These are phyloP conservation scores for Liposcelis brunnea DNA, from an alignment of 2,888 invertebrate genomes.

Conservation along the genomic window DNA sequence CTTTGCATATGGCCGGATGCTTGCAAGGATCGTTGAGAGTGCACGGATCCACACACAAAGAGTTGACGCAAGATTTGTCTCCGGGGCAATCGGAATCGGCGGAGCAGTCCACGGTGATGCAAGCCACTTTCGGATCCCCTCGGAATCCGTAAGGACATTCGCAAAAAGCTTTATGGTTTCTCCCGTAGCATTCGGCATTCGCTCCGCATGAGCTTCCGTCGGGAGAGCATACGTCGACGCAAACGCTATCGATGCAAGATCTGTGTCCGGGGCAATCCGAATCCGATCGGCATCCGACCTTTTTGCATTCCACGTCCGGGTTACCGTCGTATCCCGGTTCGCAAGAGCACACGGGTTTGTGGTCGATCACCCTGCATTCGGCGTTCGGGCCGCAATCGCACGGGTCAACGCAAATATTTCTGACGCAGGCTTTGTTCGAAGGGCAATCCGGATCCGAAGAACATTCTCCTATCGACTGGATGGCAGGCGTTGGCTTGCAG, in stretches of 20 bases:
- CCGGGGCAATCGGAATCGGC: slow-evolving; percentile 64
- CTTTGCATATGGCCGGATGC: slow-evolving; percentile 55
- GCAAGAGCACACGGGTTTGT: slow-evolving; percentile 78
- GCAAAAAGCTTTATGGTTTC: slow-evolving; percentile 65
- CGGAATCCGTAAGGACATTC: slow-evolving; percentile 64
- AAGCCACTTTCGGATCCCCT: slow-evolving; percentile 64
- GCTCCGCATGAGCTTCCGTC: slow-evolving; percentile 55
- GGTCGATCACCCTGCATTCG: slow-evolving; percentile 65
- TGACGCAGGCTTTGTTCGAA: slow-evolving; percentile 58
- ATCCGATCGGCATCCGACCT: slow-evolving; percentile 50
- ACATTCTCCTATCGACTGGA: slow-evolving; percentile 47
- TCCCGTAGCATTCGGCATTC: slow-evolving; percentile 61
- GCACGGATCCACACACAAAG: slow-evolving; percentile 63
- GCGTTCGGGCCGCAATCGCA: slow-evolving; percentile 75
- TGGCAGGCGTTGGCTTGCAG: slow-evolving; percentile 50
- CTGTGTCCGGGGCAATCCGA: slow-evolving; percentile 67
- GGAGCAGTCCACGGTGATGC: slow-evolving; percentile 64
- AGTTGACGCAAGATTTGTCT: slow-evolving; percentile 64
- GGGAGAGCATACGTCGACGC: slow-evolving; percentile 68
- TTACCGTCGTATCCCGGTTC: slow-evolving; percentile 68
- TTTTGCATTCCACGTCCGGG: slow-evolving; percentile 57
- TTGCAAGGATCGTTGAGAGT: slow-evolving; percentile 46
- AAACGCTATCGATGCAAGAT: slow-evolving; percentile 65
- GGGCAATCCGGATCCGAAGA: slow-evolving; percentile 62
- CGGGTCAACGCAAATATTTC: slow-evolving; percentile 63